Percentiles rank a stretch among this genome's conserved stretches.
Conservation (phyloP, 2,113 vertebrate genomes). For the Syrrhaptes paradoxus region DNA sequence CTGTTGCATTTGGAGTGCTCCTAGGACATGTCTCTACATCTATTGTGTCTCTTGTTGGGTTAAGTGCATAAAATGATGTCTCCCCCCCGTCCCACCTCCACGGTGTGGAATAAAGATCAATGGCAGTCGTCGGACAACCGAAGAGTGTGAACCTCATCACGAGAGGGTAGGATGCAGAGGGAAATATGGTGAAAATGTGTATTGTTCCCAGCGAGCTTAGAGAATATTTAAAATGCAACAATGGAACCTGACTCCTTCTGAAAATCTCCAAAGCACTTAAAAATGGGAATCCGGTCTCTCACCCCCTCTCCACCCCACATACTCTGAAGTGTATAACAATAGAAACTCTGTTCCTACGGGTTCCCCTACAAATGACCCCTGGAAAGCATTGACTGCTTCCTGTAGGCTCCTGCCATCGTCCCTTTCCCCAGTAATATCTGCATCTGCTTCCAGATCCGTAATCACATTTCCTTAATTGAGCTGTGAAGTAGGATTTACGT, state of each 20-base stretch:
- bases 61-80: neutral
- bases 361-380: constrained; percentile 27
- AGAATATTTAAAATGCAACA: neutral
- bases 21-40: too few relatives aligned
- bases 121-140: neutral
- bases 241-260: constrained; percentile 23
- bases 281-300: constrained; percentile 29
- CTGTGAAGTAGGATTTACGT: neutral
- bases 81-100: neutral
- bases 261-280: constrained; percentile 34
- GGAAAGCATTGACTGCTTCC: constrained; percentile 5
- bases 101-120: neutral
- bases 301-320: neutral
- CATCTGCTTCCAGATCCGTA: constrained; percentile 9
- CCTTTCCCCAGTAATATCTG: neutral
- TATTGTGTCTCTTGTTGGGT: neutral
- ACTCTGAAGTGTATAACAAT: neutral
- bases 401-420: constrained; percentile 12
- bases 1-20: neutral
- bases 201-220: neutral
- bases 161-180: neutral
- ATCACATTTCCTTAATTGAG: neutral
- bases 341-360: constrained; percentile 15
- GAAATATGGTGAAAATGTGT: neutral
- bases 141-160: neutral